Percentiles rank a stretch among this genome's conserved stretches.
Conservation (phyloP, 2,888 invertebrate species). For the Lottia gigantea region DNA sequence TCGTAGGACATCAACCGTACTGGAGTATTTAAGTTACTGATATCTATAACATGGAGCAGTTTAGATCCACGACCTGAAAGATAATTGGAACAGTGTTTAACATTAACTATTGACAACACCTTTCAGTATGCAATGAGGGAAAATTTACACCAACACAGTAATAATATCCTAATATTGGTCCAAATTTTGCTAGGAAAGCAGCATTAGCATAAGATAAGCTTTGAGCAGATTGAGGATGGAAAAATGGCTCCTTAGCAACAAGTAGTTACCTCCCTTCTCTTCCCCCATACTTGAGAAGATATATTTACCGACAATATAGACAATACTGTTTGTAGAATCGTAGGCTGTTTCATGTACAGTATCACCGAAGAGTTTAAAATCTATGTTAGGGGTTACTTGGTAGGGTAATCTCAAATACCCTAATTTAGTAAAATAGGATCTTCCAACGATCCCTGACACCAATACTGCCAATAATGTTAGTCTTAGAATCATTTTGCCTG, state of each 20-base stretch:
- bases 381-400: neutral
- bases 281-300: neutral
- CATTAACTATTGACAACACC: too few species aligned
- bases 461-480: neutral
- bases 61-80: constrained; percentile 38
- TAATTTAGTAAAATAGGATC: neutral
- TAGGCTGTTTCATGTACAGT: constrained; percentile 43
- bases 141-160: too few species aligned
- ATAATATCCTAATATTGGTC: too few species aligned
- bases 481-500: constrained; percentile 1
- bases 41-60: constrained; percentile 47
- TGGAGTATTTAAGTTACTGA: constrained; percentile 36
- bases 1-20: constrained; percentile 30
- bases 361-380: constrained; percentile 32
- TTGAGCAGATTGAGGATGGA: too few species aligned
- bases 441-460: neutral
- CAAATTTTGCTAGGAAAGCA: too few species aligned
- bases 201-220: too few species aligned
- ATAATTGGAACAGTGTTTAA: too few species aligned
- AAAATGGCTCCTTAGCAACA: too few species aligned
- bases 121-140: too few species aligned
- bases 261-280: too few species aligned
- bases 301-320: constrained; percentile 42
- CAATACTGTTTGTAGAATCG: constrained; percentile 34
- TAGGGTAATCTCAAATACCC: constrained; percentile 15